Conservation (phyloP, 2,113 vertebrate species). For the Donacobius atricapilla region DNA sequence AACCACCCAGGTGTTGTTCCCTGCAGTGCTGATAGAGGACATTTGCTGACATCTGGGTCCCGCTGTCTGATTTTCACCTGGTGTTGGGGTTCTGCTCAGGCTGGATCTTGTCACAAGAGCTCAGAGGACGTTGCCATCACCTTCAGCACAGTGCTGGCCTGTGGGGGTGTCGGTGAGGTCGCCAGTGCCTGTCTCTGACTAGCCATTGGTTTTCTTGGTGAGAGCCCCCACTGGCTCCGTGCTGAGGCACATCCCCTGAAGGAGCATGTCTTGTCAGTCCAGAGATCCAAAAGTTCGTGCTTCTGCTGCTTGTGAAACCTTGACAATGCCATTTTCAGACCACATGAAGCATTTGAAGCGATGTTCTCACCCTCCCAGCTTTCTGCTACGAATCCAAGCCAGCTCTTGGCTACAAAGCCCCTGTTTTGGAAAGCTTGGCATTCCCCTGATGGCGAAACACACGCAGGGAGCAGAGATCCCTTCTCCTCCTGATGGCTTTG, state of each 20-base stretch:
- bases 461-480: neutral
- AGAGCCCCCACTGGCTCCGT: rapidly evolving
- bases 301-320: neutral
- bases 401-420: neutral
- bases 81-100: neutral
- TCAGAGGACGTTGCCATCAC: neutral
- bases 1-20: neutral
- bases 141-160: neutral
- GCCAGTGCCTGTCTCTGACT: neutral
- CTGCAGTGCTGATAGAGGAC: rapidly evolving
- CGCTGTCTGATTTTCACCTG: neutral
- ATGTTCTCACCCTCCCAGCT: neutral
- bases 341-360: neutral
- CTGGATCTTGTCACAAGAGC: neutral
- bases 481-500: neutral
- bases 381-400: neutral
- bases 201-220: neutral
- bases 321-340: neutral
- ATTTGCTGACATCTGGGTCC: neutral
- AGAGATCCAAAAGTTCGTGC: neutral
- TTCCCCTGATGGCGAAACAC: neutral
- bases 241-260: neutral
- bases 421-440: neutral
- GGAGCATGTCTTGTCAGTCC: neutral
- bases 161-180: neutral